Evolutionary conservation across 2,888 invertebrate genomes (phyloP).

Genomic region (Mesodorylaimus sp.): DNA sequence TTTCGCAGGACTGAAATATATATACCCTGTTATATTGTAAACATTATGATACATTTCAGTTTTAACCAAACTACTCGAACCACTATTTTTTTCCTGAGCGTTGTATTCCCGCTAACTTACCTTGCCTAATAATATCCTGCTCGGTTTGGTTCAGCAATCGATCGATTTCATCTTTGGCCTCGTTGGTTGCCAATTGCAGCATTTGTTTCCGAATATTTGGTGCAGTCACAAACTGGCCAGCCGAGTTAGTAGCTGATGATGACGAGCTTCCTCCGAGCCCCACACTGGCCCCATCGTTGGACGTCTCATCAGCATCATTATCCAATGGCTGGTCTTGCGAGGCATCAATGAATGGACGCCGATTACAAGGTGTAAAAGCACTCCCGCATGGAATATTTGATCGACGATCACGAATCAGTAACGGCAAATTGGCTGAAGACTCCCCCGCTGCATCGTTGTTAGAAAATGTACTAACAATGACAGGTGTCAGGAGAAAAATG

Average conservation of each 20-base stretch:
- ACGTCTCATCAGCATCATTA: background rate
- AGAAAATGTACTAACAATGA: too few species aligned
- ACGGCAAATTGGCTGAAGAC: too few species aligned
- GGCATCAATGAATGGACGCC: conserved; percentile 2
- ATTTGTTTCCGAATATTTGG: conserved; percentile 8
- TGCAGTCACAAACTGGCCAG: conserved; percentile 7
- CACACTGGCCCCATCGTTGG: background rate
- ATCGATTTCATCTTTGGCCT: conserved; percentile 16
- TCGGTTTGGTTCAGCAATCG: conserved; percentile 18
- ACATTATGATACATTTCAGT: background rate
- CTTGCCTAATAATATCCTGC: conserved; percentile 13
- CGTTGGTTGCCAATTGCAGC: conserved; percentile 12
- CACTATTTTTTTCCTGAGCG: background rate
- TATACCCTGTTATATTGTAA: too few species aligned
- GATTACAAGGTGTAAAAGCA: conserved; percentile 10
- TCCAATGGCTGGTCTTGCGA: background rate
- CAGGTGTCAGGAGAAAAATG: too few species aligned
- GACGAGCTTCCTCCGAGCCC: background rate
- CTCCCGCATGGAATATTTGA: conserved; percentile 11
- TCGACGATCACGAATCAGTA: too few species aligned
- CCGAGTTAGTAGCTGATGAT: too few species aligned
- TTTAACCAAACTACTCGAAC: conserved; percentile 13
- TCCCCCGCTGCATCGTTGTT: too few species aligned
- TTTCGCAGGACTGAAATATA: too few species aligned
- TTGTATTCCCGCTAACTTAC: conserved; percentile 5